phyloP scores from a whole-genome alignment of 2,113 vertebrate genomes.

The Mobula birostris region DNA sequence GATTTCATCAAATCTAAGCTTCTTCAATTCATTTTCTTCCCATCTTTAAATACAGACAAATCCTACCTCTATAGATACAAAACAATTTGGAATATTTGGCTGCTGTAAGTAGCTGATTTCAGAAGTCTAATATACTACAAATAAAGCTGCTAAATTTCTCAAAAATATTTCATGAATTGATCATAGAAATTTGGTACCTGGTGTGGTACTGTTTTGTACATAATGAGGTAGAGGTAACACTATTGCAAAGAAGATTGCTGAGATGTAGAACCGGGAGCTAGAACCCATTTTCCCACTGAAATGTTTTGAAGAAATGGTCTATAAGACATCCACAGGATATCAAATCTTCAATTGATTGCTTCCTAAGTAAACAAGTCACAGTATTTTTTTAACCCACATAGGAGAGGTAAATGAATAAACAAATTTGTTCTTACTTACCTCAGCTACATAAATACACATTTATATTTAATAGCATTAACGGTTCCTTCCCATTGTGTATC shows the following conservation, averaged over 20 bases:
- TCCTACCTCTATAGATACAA: not conserved
- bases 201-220: not conserved
- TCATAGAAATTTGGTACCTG: not conserved
- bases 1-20: not conserved
- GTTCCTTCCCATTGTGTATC: not conserved
- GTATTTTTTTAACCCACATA: not conserved
- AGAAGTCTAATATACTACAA: not conserved
- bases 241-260: not conserved
- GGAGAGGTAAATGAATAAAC: not conserved
- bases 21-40: not conserved
- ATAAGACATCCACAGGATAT: not conserved
- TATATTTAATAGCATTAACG: not conserved
- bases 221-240: too few species aligned
- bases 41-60: not conserved
- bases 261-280: not conserved
- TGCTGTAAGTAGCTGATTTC: not conserved
- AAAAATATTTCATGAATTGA: not conserved
- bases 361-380: not conserved
- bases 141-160: not conserved
- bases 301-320: not conserved
- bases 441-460: not conserved
- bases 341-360: not conserved
- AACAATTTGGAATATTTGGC: not conserved
- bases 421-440: not conserved
- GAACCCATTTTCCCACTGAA: not conserved